phyloP scores from a whole-genome alignment of 37 sponge, comb jelly and placozoan species.

The Chondrosia reniformis region DNA sequence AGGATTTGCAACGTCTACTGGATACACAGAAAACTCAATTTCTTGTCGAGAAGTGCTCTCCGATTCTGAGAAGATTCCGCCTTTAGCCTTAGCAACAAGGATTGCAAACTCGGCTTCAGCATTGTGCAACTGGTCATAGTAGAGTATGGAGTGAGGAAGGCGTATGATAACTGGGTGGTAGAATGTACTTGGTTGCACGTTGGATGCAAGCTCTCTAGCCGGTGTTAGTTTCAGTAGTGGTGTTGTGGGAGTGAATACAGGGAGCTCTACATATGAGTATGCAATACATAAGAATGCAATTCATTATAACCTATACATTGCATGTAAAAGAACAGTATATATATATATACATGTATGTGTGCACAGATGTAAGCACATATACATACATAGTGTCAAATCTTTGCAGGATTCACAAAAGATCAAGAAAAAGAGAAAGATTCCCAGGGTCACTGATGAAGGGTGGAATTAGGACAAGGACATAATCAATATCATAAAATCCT shows the following conservation, averaged over 20 bases:
- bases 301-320: too few relatives aligned
- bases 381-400: too few relatives aligned
- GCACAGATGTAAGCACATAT: not conserved
- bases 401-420: too few relatives aligned
- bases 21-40: not conserved
- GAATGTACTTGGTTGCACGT: not conserved
- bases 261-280: too few relatives aligned
- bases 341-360: not conserved
- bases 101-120: not conserved
- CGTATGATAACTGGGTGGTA: not conserved
- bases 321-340: too few relatives aligned
- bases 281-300: too few relatives aligned
- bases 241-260: not conserved
- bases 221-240: conserved; percentile 11
- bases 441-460: too few relatives aligned
- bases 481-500: too few relatives aligned
- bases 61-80: not conserved
- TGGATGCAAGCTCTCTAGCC: not conserved
- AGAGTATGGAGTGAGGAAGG: conserved; percentile 6
- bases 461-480: too few relatives aligned
- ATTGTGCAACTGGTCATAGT: not conserved
- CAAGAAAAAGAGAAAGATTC: too few relatives aligned
- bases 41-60: not conserved
- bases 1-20: not conserved
- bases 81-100: not conserved